phyloP scores from a whole-genome alignment of 2,888 invertebrate species.

The Drosophila lutescens region DNA sequence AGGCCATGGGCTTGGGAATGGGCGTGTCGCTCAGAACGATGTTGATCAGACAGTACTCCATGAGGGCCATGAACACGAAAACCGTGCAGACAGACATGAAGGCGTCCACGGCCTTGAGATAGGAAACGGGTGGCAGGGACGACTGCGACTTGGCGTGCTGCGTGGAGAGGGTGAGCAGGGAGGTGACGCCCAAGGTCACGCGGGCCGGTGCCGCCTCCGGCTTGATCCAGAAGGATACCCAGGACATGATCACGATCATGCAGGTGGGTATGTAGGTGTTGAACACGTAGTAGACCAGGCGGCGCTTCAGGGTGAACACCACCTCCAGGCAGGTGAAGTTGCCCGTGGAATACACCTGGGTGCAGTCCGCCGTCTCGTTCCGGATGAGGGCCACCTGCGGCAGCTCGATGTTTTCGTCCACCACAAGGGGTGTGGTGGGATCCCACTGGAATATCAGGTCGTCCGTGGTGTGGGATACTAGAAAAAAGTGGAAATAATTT shows the following conservation, averaged over 20 bases:
- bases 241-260: constrained; percentile 97
- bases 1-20: constrained; percentile 83
- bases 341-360: constrained; percentile 88
- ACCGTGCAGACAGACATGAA: constrained; percentile 97
- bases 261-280: constrained; percentile 97
- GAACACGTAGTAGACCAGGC: constrained; percentile 95
- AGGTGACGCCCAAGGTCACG: constrained; percentile 96
- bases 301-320: constrained; percentile 93
- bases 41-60: constrained; percentile 96
- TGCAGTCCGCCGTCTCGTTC: constrained; percentile 95
- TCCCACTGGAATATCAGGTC: constrained; percentile 96
- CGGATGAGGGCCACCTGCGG: constrained; percentile 94
- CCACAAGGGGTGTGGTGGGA: constrained; percentile 93
- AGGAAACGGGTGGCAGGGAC: constrained; percentile 96
- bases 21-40: constrained; percentile 85
- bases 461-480: constrained; percentile 94
- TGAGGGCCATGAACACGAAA: constrained; percentile 96
- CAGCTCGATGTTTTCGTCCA: constrained; percentile 94
- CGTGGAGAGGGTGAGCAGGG: constrained; percentile 93
- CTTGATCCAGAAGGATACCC: constrained; percentile 98
- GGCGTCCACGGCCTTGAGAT: constrained; percentile 95
- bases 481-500: background rate
- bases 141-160: constrained; percentile 97
- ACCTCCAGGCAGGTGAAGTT: constrained; percentile 97
- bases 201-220: constrained; percentile 97